Conservation (phyloP, 2,797 vertebrate genomes). For the Otolemur crassicaudatus region DNA sequence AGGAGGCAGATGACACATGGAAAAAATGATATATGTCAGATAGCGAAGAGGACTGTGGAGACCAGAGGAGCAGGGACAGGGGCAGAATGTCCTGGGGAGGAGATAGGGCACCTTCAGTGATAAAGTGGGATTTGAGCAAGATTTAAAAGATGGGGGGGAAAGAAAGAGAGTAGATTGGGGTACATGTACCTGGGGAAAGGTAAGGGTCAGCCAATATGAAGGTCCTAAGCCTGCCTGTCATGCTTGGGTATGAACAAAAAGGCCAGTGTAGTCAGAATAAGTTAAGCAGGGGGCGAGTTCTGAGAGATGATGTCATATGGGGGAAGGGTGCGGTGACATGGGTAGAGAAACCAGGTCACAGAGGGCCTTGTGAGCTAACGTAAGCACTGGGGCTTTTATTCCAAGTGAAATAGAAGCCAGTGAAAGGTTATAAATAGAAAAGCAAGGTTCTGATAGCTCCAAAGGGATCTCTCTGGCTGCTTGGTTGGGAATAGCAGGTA, state of each 20-base stretch:
- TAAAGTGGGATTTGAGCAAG: not conserved
- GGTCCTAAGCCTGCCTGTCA: not conserved
- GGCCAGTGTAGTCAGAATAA: not conserved
- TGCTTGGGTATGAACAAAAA: not conserved
- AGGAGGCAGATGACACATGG: not conserved
- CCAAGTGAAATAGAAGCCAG: not conserved
- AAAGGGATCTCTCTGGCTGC: not conserved
- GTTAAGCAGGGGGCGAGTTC: not conserved
- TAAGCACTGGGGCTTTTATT: not conserved
- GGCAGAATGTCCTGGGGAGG: not conserved
- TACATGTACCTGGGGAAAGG: not conserved
- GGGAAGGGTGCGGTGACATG: not conserved
- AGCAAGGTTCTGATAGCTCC: not conserved
- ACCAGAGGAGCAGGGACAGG: not conserved
- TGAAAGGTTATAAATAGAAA: not conserved
- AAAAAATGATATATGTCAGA: not conserved
- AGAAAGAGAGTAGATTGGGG: not conserved
- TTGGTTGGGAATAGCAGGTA: not conserved
- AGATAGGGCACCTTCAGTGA: not conserved
- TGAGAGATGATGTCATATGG: not conserved
- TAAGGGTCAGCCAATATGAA: not conserved
- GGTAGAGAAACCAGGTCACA: not conserved
- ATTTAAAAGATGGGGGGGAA: not conserved
- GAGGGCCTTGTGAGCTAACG: not conserved
- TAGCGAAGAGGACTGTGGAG: not conserved